These are phyloP conservation scores for Loxodonta africana DNA, from an alignment of 2,113 vertebrate species.

Conservation along the genomic window DNA sequence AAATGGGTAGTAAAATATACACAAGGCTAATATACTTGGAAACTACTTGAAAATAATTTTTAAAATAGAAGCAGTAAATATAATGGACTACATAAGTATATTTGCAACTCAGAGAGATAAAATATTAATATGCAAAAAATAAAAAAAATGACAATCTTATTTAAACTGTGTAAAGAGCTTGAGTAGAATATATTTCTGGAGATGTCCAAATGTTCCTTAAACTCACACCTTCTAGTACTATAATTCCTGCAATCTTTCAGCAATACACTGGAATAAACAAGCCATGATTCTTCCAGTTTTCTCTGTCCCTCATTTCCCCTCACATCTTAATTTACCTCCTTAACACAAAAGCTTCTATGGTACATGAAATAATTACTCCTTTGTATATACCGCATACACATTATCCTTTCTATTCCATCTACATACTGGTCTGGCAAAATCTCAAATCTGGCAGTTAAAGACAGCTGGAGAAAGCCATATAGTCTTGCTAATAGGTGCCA, in stretches of 20 bases:
- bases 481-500: background rate
- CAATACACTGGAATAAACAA: background rate
- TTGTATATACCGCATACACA: background rate
- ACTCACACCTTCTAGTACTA: background rate
- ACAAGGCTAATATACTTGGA: background rate
- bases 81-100: background rate
- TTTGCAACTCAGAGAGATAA: background rate
- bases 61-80: background rate
- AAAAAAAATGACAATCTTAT: background rate
- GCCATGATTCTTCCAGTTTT: background rate
- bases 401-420: background rate
- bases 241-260: background rate
- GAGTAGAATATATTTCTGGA: background rate
- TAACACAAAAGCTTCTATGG: background rate
- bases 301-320: background rate
- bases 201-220: background rate
- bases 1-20: background rate
- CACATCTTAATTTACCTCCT: background rate
- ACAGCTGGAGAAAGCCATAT: background rate
- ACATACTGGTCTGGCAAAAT: background rate
- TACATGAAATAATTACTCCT: background rate
- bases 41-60: background rate
- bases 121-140: constrained; percentile 25
- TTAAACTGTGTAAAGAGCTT: background rate
- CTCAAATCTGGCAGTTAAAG: background rate